Percentiles rank a stretch among this genome's conserved stretches.
Conservation (phyloP, 35 echinoderm and acorn worm genomes). For the Amphiura filiformis region DNA sequence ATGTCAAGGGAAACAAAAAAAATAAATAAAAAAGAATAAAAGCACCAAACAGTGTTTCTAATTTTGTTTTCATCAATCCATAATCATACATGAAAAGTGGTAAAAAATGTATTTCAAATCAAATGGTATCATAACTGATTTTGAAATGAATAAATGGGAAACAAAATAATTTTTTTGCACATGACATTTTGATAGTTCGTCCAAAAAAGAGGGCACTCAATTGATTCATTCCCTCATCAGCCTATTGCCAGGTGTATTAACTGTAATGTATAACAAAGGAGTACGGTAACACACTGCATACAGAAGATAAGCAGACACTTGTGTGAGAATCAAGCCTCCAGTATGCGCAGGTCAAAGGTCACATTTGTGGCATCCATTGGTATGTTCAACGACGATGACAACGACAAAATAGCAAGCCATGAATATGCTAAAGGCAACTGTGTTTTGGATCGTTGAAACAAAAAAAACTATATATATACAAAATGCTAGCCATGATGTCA, state of each 20-base stretch:
- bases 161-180: no score
- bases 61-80: no score
- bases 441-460: not conserved
- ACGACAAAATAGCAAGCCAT: not conserved
- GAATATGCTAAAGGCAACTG: not conserved
- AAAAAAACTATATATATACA: not conserved
- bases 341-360: not conserved
- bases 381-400: no score
- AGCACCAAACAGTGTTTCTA: no score
- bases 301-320: slow-evolving; percentile 10
- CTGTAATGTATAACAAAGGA: not conserved
- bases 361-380: not conserved
- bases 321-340: not conserved
- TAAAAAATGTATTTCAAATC: no score
- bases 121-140: no score
- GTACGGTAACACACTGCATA: slow-evolving; percentile 10
- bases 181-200: no score
- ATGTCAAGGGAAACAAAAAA: not conserved
- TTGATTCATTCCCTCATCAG: not conserved
- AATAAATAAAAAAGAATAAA: not conserved
- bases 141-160: no score
- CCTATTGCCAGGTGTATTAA: not conserved
- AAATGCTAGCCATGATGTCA: slow-evolving; percentile 2
- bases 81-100: no score
- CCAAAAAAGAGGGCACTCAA: no score